phyloP scores from a whole-genome alignment of 2,888 invertebrate genomes.

The Macaria notata region DNA sequence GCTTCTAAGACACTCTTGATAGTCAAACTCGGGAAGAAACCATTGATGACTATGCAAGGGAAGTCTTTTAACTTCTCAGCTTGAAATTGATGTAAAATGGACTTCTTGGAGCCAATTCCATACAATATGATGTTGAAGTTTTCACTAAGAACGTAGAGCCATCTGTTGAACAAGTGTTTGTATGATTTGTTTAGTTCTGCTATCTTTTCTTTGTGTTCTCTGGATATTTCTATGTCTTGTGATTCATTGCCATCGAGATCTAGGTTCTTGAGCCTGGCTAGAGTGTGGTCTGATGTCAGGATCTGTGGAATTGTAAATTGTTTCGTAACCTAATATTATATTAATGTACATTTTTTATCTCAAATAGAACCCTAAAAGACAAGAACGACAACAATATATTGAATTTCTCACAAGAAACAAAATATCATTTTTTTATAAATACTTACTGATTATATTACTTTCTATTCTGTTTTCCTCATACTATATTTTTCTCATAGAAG shows the following conservation, averaged over 20 bases:
- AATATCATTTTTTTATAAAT: too few species aligned
- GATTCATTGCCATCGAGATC: constrained; percentile 80
- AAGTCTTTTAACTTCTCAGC: constrained; percentile 66
- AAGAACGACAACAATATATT: too few species aligned
- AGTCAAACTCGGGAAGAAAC: constrained; percentile 95
- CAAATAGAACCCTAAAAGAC: too few species aligned
- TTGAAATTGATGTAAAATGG: constrained; percentile 89
- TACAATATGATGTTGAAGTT: constrained; percentile 93
- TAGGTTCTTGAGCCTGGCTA: constrained; percentile 88
- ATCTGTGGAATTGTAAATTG: constrained; percentile 53
- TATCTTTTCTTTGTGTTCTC: constrained; percentile 83
- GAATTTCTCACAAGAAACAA: too few species aligned
- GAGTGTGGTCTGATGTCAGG: constrained; percentile 89
- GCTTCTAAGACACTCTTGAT: constrained; percentile 91
- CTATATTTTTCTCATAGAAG: too few species aligned
- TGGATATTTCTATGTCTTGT: constrained; percentile 82
- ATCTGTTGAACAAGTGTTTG: constrained; percentile 84
- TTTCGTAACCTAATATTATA: neutral
- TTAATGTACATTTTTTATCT: neutral
- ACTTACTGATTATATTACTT: too few species aligned
- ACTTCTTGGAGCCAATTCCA: constrained; percentile 95
- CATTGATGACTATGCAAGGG: constrained; percentile 92
- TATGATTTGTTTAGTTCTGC: constrained; percentile 81
- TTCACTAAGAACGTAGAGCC: constrained; percentile 89
- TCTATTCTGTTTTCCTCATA: too few species aligned